Conservation (phyloP, 2,113 vertebrate species). For the Hiodon alosoides region DNA sequence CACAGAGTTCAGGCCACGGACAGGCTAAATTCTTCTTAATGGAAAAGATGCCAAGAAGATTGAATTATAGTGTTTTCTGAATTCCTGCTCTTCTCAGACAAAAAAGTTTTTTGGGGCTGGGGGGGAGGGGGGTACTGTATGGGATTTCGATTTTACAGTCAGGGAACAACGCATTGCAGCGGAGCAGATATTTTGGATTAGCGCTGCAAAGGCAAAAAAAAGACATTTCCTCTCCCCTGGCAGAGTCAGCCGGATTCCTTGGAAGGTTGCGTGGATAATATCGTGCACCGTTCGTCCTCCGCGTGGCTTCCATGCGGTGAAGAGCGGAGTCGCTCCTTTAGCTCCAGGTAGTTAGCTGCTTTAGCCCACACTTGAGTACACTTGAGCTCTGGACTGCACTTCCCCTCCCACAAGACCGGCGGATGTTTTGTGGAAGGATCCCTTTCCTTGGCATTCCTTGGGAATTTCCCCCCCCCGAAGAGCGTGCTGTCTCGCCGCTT, state of each 20-base stretch:
- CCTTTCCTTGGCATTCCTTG: not conserved
- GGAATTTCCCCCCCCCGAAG: not conserved
- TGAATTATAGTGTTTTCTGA: constrained; percentile 25
- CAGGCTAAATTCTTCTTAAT: constrained; percentile 21
- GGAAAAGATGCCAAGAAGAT: constrained; percentile 21
- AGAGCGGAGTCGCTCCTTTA: not conserved
- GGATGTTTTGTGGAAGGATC: not conserved
- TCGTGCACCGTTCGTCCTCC: constrained; percentile 15
- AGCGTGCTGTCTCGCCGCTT: not conserved
- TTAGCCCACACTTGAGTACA: not conserved
- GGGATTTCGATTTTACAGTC: constrained; percentile 23
- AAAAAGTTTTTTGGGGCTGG: not conserved
- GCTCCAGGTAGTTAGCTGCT: not conserved
- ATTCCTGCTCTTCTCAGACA: constrained; percentile 14
- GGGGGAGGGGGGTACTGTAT: not conserved
- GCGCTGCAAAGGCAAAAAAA: constrained; percentile 16
- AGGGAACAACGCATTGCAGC: constrained; percentile 16
- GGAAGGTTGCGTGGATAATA: constrained; percentile 14
- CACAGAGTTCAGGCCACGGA: not conserved
- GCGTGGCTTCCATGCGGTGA: constrained; percentile 11
- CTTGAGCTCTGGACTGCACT: not conserved
- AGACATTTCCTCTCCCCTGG: constrained; percentile 29
- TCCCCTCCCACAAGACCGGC: not conserved
- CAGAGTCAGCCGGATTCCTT: constrained; percentile 26
- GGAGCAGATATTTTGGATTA: constrained; percentile 19